phyloP scores from a whole-genome alignment of 2,888 invertebrate genomes.

The Coenonympha glycerion region DNA sequence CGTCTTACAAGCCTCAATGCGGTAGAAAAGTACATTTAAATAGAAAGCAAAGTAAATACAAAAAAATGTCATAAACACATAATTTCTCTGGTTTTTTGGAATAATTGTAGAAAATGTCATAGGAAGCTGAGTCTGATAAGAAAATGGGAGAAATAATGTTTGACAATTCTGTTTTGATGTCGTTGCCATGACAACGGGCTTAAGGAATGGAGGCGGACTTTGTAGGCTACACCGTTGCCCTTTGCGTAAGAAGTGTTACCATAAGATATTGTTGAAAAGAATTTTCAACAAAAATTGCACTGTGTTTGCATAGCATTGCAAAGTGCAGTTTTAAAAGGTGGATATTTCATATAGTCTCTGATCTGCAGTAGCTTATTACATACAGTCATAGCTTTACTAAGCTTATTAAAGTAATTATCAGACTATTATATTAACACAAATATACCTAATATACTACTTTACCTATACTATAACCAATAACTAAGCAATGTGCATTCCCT shows the following conservation, averaged over 20 bases:
- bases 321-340: not conserved
- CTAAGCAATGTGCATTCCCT: no score
- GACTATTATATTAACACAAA: no score
- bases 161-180: constrained; percentile 59
- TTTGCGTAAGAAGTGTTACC: constrained; percentile 8
- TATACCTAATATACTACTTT: no score
- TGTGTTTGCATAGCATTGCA: not conserved
- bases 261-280: no score
- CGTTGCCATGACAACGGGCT: constrained; percentile 49
- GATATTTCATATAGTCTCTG: no score
- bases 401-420: no score
- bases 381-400: no score
- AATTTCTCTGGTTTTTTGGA: constrained; percentile 46
- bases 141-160: constrained; percentile 42
- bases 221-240: not conserved
- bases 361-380: no score
- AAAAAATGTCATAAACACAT: constrained; percentile 50
- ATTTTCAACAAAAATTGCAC: not conserved
- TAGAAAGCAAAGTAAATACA: constrained; percentile 37
- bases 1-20: constrained; percentile 40
- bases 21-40: constrained; percentile 43
- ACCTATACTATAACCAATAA: no score
- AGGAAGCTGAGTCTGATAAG: constrained; percentile 38
- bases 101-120: constrained; percentile 47
- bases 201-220: constrained; percentile 43